Evolutionary conservation across 1,140 invertebrate species (phyloP), one percentile per base, ranked within the genome.

Genomic region (Sinella curviseta): DNA sequence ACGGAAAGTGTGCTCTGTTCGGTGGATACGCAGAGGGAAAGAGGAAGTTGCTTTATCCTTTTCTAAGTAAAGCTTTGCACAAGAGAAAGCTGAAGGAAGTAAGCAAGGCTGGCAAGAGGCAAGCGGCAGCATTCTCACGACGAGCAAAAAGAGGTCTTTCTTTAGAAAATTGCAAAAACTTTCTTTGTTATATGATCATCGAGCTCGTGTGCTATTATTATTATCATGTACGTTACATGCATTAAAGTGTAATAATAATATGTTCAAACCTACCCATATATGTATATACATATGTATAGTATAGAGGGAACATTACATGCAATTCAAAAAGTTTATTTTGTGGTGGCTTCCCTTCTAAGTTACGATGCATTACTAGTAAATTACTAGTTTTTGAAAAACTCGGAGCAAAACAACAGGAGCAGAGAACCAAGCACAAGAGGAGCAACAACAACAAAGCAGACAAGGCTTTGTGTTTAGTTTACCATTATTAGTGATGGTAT

Each of bases 121-220:
- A n/a, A n/a, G n/a, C n/a, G n/a, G n/a, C n/a, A n/a, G n/a, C n/a
- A n/a, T 48, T 48, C 39, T 48, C 39, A 12, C 39, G 39, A 20
- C 8, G 39, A 20, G 20, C 20, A 20, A 8, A 20, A 48, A 20
- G 39, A 48, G 39, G 39, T 48, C 8, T 48, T 48, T 48, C 39
- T 48, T 48, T 48, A 20, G 39, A 48, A 70, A 70, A 70, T 70
- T 70, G 65, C 65, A 24, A 70, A 70, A 70, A 70, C 65, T 70
- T 70, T 70, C 31, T 70, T 33, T 33, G 8, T 70, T 24, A 60
- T 60, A 3, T 17, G 14, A 26, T 60, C 3, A 17, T 60, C 8
- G 3, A n/a, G 57, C 57, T 26, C 4, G 39, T 8, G n/a, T 48
- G 39, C 39, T 48, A 48, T 48, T 48, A 48, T 48, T 48, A 48